Percentiles rank a stretch among this genome's conserved stretches.
Conservation (phyloP, 2,888 invertebrate species). For the Aricia artaxerxes region DNA sequence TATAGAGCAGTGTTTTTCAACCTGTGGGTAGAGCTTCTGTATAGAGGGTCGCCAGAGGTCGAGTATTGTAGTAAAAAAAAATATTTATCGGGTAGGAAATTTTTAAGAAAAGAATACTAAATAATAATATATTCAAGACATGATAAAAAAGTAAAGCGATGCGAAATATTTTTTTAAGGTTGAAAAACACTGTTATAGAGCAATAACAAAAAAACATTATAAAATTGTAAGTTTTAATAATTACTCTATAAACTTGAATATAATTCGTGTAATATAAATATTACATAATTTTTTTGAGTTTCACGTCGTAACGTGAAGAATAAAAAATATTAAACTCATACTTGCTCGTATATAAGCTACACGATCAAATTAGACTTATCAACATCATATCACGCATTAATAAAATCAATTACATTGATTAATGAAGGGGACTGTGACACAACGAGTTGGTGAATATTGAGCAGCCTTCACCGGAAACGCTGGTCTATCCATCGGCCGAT, state of each 20-base stretch:
- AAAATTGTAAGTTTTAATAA: no score
- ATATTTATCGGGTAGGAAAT: no score
- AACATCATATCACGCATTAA: constrained; percentile 20
- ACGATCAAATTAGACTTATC: not conserved
- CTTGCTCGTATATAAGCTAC: not conserved
- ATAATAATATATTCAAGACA: no score
- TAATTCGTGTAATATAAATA: not conserved
- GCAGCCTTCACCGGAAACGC: constrained; percentile 77
- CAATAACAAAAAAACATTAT: not conserved
- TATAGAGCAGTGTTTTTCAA: not conserved
- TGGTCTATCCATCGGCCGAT: constrained; percentile 72
- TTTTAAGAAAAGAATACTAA: no score
- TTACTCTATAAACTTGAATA: not conserved
- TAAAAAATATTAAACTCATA: not conserved
- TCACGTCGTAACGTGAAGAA: not conserved
- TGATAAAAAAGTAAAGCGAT: no score
- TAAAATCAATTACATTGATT: constrained; percentile 57
- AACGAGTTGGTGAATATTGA: constrained; percentile 68
- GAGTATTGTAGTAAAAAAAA: no score
- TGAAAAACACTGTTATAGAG: not conserved
- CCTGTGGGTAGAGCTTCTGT: no score
- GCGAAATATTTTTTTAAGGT: no score
- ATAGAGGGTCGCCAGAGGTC: no score
- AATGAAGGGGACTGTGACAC: constrained; percentile 60
- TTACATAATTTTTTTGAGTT: not conserved